These are phyloP conservation scores for Pecten maximus DNA, from an alignment of 2,888 invertebrate species.

Conservation along the genomic window DNA sequence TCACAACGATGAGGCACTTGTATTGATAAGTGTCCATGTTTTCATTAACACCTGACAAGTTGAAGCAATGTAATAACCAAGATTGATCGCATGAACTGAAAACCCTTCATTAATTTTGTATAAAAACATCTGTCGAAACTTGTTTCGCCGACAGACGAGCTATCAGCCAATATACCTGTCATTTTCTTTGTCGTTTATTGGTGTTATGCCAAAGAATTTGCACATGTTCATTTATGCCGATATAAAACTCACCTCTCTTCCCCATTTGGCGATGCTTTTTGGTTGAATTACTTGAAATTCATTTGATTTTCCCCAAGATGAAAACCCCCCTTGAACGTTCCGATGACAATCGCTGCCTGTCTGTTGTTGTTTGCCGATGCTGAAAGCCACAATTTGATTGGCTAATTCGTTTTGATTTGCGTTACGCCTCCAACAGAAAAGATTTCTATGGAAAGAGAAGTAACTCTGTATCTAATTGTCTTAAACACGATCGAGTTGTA, in stretches of 20 bases:
- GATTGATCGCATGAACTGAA: neutral
- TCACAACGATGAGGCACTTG: neutral
- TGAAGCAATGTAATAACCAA: neutral
- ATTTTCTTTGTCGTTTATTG: neutral
- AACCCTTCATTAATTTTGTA: constrained; percentile 26
- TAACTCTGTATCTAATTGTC: neutral
- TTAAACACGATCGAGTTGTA: too few relatives aligned
- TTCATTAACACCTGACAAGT: neutral
- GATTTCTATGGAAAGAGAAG: neutral
- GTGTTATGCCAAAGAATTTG: neutral
- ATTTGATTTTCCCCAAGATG: neutral
- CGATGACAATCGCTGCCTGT: neutral
- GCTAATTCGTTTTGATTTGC: neutral
- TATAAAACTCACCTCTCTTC: constrained; percentile 3
- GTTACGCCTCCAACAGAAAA: constrained; percentile 20
- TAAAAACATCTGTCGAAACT: constrained; percentile 32
- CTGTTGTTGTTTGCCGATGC: constrained; percentile 30
- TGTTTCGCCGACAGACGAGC: constrained; percentile 5
- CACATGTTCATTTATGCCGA: neutral
- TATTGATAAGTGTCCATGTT: neutral
- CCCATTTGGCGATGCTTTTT: neutral
- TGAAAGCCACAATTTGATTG: neutral
- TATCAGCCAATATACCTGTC: neutral
- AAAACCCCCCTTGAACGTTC: neutral
- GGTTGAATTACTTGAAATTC: neutral